Conservation (phyloP, 1,140 invertebrate genomes). For the Musca vetustissima region DNA sequence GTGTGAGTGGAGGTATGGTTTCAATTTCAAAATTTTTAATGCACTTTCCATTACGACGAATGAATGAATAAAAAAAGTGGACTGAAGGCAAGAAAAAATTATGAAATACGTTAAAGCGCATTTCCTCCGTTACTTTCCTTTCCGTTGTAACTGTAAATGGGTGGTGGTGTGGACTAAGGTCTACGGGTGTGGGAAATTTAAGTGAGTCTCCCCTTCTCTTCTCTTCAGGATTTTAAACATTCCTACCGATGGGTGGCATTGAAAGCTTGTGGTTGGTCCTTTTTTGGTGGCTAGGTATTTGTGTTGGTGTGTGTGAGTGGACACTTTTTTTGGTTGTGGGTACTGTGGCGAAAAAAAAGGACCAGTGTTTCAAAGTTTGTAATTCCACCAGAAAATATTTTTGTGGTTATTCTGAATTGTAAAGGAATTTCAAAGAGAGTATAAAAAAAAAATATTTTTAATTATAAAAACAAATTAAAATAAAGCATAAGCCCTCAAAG, state of each 20-base stretch:
- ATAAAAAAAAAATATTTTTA: too few species aligned
- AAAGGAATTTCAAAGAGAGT: too few species aligned
- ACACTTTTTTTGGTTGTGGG: too few species aligned
- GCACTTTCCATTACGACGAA: conserved; percentile 17
- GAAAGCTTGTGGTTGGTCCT: neutral
- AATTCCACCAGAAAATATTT: too few species aligned
- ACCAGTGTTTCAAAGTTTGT: too few species aligned
- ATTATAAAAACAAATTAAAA: too few species aligned
- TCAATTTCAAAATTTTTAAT: conserved; percentile 8
- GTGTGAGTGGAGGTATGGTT: too few species aligned
- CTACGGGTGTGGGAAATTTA: neutral
- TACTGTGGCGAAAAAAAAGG: too few species aligned
- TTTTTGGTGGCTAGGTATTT: neutral
- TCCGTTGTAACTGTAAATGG: neutral
- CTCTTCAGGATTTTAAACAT: neutral
- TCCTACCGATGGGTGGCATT: neutral
- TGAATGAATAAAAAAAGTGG: neutral
- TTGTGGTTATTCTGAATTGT: too few species aligned
- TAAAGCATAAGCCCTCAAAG: too few species aligned
- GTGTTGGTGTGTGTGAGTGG: too few species aligned
- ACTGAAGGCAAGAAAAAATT: too few species aligned
- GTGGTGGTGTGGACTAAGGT: neutral
- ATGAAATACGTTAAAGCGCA: neutral
- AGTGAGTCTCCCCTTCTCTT: neutral
- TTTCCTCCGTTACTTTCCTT: conserved; percentile 16